Evolutionary conservation across 2,113 vertebrate genomes (phyloP).

Genomic region (Cephalopterus ornatus): DNA sequence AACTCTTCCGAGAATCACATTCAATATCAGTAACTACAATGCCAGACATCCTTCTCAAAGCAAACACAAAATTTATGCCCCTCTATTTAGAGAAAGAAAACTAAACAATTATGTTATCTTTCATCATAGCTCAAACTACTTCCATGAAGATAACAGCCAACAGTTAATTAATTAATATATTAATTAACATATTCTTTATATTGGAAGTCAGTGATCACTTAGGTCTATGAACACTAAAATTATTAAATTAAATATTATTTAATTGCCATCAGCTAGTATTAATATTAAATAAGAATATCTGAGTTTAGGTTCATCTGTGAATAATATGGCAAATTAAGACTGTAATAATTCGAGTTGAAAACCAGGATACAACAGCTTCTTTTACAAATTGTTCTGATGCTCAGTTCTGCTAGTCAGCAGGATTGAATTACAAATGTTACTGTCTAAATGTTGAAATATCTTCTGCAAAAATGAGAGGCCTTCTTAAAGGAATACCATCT

Average conservation of each 20-base stretch:
- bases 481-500: slow-evolving; percentile 51
- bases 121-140: background rate
- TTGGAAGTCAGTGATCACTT: background rate
- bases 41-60: background rate
- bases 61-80: background rate
- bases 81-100: background rate
- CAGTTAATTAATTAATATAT: background rate
- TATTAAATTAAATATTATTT: slow-evolving; percentile 14
- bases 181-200: slow-evolving; percentile 15
- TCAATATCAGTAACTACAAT: background rate
- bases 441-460: slow-evolving; percentile 41
- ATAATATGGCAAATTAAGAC: background rate
- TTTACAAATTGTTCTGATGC: background rate
- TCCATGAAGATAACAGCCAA: background rate
- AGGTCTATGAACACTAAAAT: background rate
- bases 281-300: background rate
- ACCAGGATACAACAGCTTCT: background rate
- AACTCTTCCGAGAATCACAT: background rate
- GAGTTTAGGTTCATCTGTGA: background rate
- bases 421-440: slow-evolving; percentile 55
- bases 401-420: slow-evolving; percentile 33
- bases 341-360: background rate
- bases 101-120: background rate
- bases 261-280: background rate
- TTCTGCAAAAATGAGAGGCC: slow-evolving; percentile 52